These are phyloP conservation scores for Metridium senile DNA, from an alignment of 92 coral and sea anemone genomes.

Conservation along the genomic window DNA sequence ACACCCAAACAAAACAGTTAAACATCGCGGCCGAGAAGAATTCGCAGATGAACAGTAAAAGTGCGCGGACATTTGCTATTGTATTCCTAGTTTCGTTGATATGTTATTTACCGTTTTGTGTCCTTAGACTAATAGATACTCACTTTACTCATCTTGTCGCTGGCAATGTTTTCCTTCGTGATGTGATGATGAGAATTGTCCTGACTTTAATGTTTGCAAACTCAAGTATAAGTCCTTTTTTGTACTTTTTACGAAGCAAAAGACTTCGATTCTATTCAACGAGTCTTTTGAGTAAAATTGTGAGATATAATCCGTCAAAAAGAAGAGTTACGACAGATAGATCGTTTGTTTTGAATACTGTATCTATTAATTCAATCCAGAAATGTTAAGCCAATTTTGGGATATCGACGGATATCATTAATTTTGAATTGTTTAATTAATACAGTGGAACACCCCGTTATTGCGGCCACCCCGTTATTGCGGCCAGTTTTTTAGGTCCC, in stretches of 20 bases:
- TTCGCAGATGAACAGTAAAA: not conserved
- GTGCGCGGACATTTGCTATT: slow-evolving; percentile 8
- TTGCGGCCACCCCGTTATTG: too few species aligned
- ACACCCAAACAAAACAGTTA: not conserved
- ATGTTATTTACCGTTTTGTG: slow-evolving; percentile 24
- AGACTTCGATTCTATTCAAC: not conserved
- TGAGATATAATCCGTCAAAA: not conserved
- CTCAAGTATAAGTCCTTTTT: slow-evolving; percentile 30
- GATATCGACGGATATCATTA: too few species aligned
- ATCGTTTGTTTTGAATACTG: too few species aligned
- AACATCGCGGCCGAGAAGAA: not conserved
- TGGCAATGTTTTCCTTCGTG: slow-evolving; percentile 5
- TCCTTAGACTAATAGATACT: slow-evolving; percentile 1
- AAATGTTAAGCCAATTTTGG: too few species aligned
- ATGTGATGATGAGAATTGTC: slow-evolving; percentile 16
- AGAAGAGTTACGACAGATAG: not conserved
- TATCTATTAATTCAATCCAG: too few species aligned
- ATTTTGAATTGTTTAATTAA: too few species aligned
- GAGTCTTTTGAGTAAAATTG: not conserved
- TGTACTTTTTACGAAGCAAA: slow-evolving; percentile 29
- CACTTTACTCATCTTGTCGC: not conserved
- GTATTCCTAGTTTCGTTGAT: not conserved
- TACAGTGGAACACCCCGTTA: too few species aligned
- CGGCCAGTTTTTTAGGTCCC: too few species aligned
- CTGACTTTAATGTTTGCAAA: slow-evolving; percentile 9